A percentile compares a stretch with the other conserved stretches of the same genome.
Conservation (phyloP, 2,113 vertebrate species). For the Formicarius rufipectus region DNA sequence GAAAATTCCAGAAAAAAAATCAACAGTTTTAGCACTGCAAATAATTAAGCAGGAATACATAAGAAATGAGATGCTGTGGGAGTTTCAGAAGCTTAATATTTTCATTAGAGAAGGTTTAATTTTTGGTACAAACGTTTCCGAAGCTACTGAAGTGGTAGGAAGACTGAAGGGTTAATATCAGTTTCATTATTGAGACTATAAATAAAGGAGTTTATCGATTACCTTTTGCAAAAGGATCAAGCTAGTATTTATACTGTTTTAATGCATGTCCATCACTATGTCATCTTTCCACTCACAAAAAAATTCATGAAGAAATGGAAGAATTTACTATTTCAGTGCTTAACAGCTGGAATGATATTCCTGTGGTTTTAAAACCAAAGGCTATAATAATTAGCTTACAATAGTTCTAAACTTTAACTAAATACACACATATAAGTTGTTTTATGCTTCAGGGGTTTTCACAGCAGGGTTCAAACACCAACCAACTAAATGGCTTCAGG, state of each 20-base stretch:
- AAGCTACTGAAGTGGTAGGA: background rate
- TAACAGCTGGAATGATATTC: background rate
- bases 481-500: background rate
- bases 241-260: background rate
- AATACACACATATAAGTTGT: accelerated
- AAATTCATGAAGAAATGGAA: background rate
- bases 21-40: background rate
- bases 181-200: background rate
- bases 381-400: background rate
- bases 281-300: background rate
- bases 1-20: background rate
- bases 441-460: background rate
- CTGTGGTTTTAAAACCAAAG: background rate
- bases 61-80: background rate
- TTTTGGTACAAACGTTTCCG: background rate
- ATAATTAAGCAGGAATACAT: background rate
- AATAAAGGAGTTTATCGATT: background rate
- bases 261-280: background rate
- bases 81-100: background rate
- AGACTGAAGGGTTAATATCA: background rate
- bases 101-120: background rate
- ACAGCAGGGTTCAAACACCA: background rate
- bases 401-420: background rate
- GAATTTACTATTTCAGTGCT: background rate
- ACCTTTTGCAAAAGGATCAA: background rate